A percentile compares a stretch with the other conserved stretches of the same genome.
phyloP scores from a whole-genome alignment of 1,140 invertebrate genomes.

The Brachionus rubens region DNA sequence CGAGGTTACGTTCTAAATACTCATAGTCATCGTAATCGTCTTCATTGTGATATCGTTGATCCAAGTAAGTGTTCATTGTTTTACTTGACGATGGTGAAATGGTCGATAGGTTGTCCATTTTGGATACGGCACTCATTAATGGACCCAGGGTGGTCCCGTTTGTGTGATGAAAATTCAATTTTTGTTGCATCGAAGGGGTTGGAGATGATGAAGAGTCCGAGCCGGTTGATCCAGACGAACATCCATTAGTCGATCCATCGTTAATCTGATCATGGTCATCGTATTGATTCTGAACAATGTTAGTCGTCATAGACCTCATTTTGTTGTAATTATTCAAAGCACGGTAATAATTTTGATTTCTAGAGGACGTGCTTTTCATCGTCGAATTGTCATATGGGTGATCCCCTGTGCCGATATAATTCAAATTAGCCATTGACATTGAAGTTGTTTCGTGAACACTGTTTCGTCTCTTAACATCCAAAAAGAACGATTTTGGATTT shows the following conservation, averaged over 20 bases:
- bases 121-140: slow-evolving; percentile 38
- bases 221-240: slow-evolving; percentile 25
- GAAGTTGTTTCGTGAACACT: slow-evolving; percentile 19
- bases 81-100: slow-evolving; percentile 25
- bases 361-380: not conserved
- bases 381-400: not conserved
- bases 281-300: not conserved
- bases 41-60: not conserved
- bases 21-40: slow-evolving; percentile 45
- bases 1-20: slow-evolving; percentile 43
- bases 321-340: slow-evolving; percentile 16
- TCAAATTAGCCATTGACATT: slow-evolving; percentile 28
- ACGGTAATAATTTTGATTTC: slow-evolving; percentile 12
- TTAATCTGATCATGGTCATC: not conserved
- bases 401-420: not conserved
- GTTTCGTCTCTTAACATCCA: slow-evolving; percentile 2
- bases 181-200: slow-evolving; percentile 26
- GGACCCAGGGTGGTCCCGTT: not conserved
- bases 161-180: not conserved
- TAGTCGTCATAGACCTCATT: slow-evolving; percentile 33
- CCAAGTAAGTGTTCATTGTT: slow-evolving; percentile 5
- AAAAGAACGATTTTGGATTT: slow-evolving; percentile 7
- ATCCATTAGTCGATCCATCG: slow-evolving; percentile 17
- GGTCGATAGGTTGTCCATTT: slow-evolving; percentile 25
- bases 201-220: slow-evolving; percentile 36